Evolutionary conservation across 2,113 vertebrate species (phyloP).

Genomic region (Rhinichthys klamathensis): DNA sequence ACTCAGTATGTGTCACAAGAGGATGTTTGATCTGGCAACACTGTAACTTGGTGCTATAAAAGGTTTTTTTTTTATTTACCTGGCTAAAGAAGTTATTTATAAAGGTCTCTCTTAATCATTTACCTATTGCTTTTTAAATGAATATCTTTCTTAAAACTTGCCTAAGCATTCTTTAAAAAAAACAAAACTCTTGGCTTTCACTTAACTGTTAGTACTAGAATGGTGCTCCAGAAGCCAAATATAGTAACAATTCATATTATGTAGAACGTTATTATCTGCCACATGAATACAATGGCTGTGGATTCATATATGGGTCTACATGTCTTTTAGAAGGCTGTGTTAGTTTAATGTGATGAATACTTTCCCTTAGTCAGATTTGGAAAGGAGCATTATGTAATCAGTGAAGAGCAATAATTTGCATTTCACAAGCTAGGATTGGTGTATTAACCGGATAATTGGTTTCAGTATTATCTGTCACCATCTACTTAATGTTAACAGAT

Average conservation of each 20-base stretch:
- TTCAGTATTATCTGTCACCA: neutral
- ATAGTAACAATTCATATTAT: neutral
- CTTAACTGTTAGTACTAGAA: neutral
- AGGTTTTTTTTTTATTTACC: neutral
- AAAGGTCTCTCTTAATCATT: neutral
- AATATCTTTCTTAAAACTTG: neutral
- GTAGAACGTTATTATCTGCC: neutral
- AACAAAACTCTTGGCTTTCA: no score
- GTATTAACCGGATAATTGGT: neutral
- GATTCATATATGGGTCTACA: neutral
- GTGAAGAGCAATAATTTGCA: neutral
- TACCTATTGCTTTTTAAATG: neutral
- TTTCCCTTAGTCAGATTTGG: neutral
- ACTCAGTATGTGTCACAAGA: neutral
- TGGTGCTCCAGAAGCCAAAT: neutral
- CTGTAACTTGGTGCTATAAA: neutral
- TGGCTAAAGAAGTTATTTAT: neutral
- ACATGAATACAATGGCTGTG: neutral
- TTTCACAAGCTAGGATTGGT: neutral
- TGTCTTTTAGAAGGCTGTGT: neutral
- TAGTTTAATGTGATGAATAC: neutral
- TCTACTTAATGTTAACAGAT: neutral
- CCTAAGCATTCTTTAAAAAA: neutral
- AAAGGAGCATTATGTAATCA: neutral
- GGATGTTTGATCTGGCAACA: conserved; percentile 24